phyloP scores from a whole-genome alignment of 2,113 vertebrate species.

The Opisthocomus hoazin region DNA sequence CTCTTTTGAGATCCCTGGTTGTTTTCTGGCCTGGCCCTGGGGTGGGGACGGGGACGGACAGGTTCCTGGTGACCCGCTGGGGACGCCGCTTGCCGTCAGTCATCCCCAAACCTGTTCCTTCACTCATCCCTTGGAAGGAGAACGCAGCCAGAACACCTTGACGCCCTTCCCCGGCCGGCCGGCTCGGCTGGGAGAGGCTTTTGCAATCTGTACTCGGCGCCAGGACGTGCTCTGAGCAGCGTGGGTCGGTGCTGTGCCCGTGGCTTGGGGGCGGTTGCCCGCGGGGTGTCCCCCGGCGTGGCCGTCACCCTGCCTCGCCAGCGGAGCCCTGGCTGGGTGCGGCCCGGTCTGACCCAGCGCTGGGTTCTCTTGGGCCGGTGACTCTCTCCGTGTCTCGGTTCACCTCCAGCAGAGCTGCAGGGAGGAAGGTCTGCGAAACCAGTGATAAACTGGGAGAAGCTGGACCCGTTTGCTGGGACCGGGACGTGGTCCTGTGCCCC shows the following conservation, averaged over 20 bases:
- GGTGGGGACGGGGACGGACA: not conserved
- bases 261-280: not conserved
- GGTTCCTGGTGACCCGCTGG: not conserved
- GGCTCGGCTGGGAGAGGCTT: not conserved
- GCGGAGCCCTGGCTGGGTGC: not conserved
- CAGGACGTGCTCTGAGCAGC: not conserved
- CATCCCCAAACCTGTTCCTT: not conserved
- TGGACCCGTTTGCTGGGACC: not conserved
- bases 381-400: not conserved
- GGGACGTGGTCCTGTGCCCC: rapidly evolving
- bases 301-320: not conserved
- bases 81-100: not conserved
- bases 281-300: not conserved
- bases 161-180: not conserved
- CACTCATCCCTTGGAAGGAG: not conserved
- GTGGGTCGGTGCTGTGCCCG: not conserved
- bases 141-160: not conserved
- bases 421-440: not conserved
- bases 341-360: not conserved
- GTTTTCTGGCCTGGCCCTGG: not conserved
- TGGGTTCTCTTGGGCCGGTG: not conserved
- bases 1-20: not conserved
- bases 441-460: not conserved
- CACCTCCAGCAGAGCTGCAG: not conserved
- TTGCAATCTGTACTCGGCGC: no score